phyloP scores from a whole-genome alignment of 2,113 vertebrate genomes.

The Acinonyx jubatus region DNA sequence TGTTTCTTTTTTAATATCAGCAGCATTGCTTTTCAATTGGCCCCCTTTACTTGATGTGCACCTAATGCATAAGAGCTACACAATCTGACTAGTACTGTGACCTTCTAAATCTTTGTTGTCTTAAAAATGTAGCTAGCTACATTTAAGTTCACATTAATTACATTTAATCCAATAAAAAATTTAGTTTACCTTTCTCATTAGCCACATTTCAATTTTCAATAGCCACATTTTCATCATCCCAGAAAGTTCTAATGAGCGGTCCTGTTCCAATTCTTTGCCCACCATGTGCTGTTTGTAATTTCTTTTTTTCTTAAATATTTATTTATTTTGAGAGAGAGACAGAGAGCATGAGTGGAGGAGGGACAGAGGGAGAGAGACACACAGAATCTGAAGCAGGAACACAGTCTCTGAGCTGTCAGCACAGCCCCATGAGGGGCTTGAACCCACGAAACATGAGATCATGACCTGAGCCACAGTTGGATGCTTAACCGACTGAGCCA shows the following conservation, averaged over 20 bases:
- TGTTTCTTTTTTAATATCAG: not conserved
- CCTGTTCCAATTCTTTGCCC: not conserved
- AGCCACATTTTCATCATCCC: not conserved
- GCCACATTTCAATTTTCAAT: not conserved
- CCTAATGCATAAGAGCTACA: not conserved
- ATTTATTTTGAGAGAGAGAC: no score
- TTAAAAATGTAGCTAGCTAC: not conserved
- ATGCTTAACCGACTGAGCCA: no score
- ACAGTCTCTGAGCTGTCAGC: no score
- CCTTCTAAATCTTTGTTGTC: not conserved
- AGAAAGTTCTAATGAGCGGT: not conserved
- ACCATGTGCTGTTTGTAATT: not conserved
- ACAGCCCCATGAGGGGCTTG: no score
- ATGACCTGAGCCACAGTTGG: no score
- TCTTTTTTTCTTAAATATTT: not conserved
- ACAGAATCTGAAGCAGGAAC: no score
- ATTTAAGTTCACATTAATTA: not conserved
- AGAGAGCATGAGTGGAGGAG: no score
- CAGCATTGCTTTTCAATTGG: not conserved
- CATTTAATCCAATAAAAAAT: not conserved
- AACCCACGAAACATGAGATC: no score
- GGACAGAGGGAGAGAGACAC: no score
- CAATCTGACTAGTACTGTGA: not conserved
- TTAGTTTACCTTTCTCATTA: not conserved
- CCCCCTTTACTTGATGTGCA: not conserved